A percentile compares a stretch with the other conserved stretches of the same genome.
Conservation (phyloP, 53 echinoderm and acorn worm genomes). For the Paracentrotus lividus region DNA sequence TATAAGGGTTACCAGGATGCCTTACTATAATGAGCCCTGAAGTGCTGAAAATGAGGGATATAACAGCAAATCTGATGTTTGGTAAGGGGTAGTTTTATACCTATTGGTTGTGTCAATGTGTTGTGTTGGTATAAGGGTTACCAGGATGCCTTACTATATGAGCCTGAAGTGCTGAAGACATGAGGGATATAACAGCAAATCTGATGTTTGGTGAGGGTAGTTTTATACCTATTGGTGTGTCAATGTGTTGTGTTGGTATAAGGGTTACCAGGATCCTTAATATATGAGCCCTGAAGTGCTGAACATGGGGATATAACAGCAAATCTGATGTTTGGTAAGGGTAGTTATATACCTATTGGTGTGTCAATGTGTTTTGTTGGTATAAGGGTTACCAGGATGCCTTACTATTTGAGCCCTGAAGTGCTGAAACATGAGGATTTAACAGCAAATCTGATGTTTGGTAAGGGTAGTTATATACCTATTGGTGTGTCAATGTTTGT, state of each 20-base stretch:
- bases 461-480: neutral
- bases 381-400: conserved; percentile 83
- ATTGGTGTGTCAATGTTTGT: neutral
- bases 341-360: neutral
- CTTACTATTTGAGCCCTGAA: conserved; percentile 95
- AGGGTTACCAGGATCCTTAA: conserved; percentile 92
- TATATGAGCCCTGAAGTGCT: conserved; percentile 99
- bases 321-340: no score
- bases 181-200: conserved; percentile 98
- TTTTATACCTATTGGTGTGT: no score
- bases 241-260: no score
- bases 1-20: no score
- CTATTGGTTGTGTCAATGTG: neutral
- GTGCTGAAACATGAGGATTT: conserved; percentile 24
- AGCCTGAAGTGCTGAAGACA: conserved; percentile 97
- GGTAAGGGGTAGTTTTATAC: neutral
- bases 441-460: no score
- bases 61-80: no score
- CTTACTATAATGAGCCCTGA: no score
- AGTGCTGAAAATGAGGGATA: no score
- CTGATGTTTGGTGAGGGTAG: conserved; percentile 83
- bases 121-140: conserved; percentile 58
- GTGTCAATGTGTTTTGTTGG: no score
- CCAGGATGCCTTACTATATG: conserved; percentile 93
- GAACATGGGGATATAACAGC: no score